phyloP scores from a whole-genome alignment of 2,797 vertebrate species.

The Balearica regulorum region DNA sequence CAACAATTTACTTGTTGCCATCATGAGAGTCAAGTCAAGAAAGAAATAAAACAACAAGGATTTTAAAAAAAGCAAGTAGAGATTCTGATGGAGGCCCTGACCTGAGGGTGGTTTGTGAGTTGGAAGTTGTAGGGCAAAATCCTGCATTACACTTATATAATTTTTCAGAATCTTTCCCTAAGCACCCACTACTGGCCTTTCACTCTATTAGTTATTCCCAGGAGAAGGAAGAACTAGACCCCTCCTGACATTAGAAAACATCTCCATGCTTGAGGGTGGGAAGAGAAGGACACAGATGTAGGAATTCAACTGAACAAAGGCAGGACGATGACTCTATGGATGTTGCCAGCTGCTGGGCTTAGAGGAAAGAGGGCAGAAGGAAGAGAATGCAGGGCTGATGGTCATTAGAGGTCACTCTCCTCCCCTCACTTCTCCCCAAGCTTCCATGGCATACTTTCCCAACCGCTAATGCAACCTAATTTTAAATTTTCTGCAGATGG shows the following conservation, averaged over 20 bases:
- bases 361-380: not conserved
- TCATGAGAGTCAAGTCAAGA: not conserved
- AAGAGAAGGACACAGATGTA: not conserved
- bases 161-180: not conserved
- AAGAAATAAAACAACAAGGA: not conserved
- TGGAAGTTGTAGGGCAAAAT: not conserved
- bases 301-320: not conserved
- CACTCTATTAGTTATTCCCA: not conserved
- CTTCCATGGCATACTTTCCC: not conserved
- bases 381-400: not conserved
- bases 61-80: not conserved
- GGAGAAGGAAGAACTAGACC: not conserved
- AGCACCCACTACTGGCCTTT: not conserved
- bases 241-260: not conserved
- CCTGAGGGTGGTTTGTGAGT: not conserved
- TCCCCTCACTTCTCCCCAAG: not conserved
- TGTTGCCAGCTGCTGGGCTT: not conserved
- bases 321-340: not conserved
- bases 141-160: not conserved
- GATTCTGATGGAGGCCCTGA: not conserved
- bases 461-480: not conserved
- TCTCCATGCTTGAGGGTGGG: not conserved
- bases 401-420: slow-evolving; percentile 2
- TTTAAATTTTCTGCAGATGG: slow-evolving; percentile 14
- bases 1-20: not conserved